Evolutionary conservation across 1,140 invertebrate genomes (phyloP), one percentile per base, ranked within the genome.

Genomic region (Drosophila cardini): DNA sequence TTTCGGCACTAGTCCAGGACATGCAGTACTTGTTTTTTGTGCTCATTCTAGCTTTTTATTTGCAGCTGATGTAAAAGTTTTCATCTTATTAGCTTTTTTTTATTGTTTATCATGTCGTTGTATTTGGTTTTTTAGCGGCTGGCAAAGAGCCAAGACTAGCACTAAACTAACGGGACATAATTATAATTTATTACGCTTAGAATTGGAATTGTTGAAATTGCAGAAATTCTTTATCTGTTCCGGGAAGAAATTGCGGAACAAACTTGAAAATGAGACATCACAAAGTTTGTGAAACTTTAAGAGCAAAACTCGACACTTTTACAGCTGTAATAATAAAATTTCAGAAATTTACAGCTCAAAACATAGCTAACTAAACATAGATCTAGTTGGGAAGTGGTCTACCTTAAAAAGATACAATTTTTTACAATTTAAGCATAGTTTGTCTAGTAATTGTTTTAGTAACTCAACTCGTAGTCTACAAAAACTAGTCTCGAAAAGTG

Each of bases 141-240:
- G 55, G 80, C 80, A 81, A 78, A 65, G 36, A 67, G 75, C 80
- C 80, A 68, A 57, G 43, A 18, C 11, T 8, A 79, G 53, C 38
- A 62, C 53, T 48, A 60, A 63, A 84, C 61, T 61, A 84, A 76
- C 80, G 50, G 62, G 26, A 53, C 82, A 76, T 83, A 84, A 83
- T 83, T 84, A 76, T 84, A 72, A 84, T 72, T 75, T 79, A 82
- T 83, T 67, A 48, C 61, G 60, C 26, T 5, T 32, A 16, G 9
- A 45, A 50, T 36, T 32, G 30, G 9, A 45, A 50, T 36, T 60
- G 42, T 13, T 60, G n/a, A 7, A 50, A 21, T 50, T 48, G 60
- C 60, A 40, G 60, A 48, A 7, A 62, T 36, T 32, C 15, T 60
- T 16, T 21, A 55, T 40, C 18, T 40, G 34, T 55, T 50, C n/a